Conservation (phyloP, 2,888 invertebrate genomes). For the Lypha dubia region DNA sequence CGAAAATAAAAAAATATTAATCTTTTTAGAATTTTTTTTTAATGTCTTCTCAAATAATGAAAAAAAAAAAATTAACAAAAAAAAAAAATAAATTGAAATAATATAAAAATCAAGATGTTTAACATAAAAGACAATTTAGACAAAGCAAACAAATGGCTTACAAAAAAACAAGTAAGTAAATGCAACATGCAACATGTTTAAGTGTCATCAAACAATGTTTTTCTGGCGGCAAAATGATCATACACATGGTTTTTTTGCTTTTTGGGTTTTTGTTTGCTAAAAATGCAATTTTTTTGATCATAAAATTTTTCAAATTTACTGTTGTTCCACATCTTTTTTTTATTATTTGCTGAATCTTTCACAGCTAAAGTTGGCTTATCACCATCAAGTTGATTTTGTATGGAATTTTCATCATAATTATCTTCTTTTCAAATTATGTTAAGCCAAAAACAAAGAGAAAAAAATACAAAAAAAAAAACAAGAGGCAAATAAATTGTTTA, state of each 20-base stretch:
- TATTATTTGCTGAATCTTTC: background rate
- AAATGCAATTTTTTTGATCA: conserved; percentile 13
- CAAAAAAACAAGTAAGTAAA: conserved; percentile 37
- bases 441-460: background rate
- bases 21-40: conserved; percentile 48
- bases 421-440: conserved; percentile 27
- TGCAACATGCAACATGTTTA: conserved; percentile 62
- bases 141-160: conserved; percentile 31
- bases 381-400: conserved; percentile 46
- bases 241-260: conserved; percentile 10
- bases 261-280: conserved; percentile 6
- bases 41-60: conserved; percentile 9
- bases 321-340: conserved; percentile 54
- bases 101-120: conserved; percentile 58
- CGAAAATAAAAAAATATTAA: conserved; percentile 28
- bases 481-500: background rate
- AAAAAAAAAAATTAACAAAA: conserved; percentile 19
- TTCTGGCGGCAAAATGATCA: conserved; percentile 58
- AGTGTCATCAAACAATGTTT: conserved; percentile 64
- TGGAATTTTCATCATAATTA: conserved; percentile 56
- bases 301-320: conserved; percentile 43
- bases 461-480: background rate
- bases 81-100: conserved; percentile 21
- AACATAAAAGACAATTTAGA: conserved; percentile 55
- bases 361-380: conserved; percentile 33